Conservation (phyloP, 2,113 vertebrate genomes). For the Pteronura brasiliensis region DNA sequence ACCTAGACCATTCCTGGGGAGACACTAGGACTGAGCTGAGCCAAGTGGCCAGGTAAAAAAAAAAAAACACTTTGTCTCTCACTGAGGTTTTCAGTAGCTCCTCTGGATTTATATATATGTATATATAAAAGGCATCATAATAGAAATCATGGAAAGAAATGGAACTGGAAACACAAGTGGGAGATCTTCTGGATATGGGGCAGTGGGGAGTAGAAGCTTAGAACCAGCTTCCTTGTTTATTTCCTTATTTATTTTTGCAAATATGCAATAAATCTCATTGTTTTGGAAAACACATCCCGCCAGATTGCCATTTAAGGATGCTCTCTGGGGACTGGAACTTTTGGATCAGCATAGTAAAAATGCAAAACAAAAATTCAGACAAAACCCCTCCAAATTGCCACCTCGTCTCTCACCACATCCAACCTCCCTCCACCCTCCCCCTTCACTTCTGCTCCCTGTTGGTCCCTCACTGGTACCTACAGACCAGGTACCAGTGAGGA, state of each 20-base stretch:
- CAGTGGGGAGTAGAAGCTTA: not conserved
- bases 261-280: not conserved
- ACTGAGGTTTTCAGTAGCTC: not conserved
- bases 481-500: no score
- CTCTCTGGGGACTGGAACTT: not conserved
- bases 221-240: not conserved
- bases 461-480: not conserved
- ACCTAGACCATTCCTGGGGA: slow-evolving; percentile 35
- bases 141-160: not conserved
- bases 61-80: not conserved
- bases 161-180: not conserved
- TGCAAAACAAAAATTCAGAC: not conserved
- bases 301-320: not conserved
- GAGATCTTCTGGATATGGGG: not conserved
- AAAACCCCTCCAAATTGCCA: not conserved
- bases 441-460: not conserved
- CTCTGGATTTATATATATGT: not conserved
- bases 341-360: not conserved
- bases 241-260: not conserved
- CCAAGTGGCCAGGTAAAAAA: not conserved
- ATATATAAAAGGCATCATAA: not conserved
- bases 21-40: not conserved
- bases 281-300: not conserved
- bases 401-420: not conserved
- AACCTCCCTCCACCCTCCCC: not conserved